A percentile compares a stretch with the other conserved stretches of the same genome.
These are phyloP conservation scores for Listronotus bonariensis DNA, from an alignment of 1,140 invertebrate species.

Conservation along the genomic window DNA sequence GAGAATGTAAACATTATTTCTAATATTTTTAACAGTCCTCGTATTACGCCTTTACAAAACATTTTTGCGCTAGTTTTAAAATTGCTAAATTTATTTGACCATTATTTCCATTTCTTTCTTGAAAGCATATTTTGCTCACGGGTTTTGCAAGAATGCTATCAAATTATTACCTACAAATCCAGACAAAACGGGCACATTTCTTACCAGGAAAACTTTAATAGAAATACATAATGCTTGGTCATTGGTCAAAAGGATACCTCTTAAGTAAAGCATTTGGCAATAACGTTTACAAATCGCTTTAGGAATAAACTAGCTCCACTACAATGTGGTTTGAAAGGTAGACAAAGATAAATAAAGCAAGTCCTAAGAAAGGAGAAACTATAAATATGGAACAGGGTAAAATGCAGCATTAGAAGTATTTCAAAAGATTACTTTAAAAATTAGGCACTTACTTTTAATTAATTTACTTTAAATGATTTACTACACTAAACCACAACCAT, in stretches of 20 bases:
- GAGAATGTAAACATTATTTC: too few relatives aligned
- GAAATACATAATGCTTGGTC: conserved; percentile 31
- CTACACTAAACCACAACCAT: too few relatives aligned
- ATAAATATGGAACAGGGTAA: conserved; percentile 30
- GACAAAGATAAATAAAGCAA: conserved; percentile 33
- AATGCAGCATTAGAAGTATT: not conserved
- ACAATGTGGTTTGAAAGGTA: conserved; percentile 27
- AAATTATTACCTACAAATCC: conserved; percentile 14
- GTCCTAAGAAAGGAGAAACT: conserved; percentile 10
- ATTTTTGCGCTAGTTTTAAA: too few relatives aligned
- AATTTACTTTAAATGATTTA: too few relatives aligned
- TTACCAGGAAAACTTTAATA: conserved; percentile 27
- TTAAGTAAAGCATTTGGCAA: conserved; percentile 35
- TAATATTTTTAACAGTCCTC: too few relatives aligned
- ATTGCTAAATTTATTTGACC: too few relatives aligned
- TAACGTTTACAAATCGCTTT: conserved; percentile 34
- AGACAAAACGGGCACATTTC: conserved; percentile 23
- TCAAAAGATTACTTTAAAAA: not conserved
- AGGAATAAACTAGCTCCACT: conserved; percentile 30
- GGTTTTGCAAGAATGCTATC: too few relatives aligned
- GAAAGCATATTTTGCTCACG: too few relatives aligned
- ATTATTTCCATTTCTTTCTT: too few relatives aligned
- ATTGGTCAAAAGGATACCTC: conserved; percentile 25
- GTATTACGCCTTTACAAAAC: too few relatives aligned
- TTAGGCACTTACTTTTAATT: too few relatives aligned